Base-by-base conservation (phyloP, 1,140 invertebrate genomes). In the Hetaerina americana region DNA sequence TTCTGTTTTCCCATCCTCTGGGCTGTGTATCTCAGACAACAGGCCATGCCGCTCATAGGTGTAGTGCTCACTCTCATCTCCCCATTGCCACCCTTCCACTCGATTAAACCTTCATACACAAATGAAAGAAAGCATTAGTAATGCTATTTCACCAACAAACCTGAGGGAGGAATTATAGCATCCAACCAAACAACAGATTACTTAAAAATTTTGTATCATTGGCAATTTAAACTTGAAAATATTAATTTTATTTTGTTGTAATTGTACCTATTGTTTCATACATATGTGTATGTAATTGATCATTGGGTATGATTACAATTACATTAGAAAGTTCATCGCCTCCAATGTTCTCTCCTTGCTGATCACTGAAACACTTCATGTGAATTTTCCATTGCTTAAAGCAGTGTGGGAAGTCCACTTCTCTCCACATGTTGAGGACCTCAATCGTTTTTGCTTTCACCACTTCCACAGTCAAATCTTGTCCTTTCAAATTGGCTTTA, bases 31-130 rank as follows among this genome's bases (percentile, higher is more conserved):
- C 81, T 95, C 90, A 8, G 90, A 89, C 18, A 97, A 81, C 71
- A 94, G 83, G 0, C 94, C 94, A 73, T 93, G 90, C 0, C 89
- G 85, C 76, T 96, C 93, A 79, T 96, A 98, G 72, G 87, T 89
- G 77, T 94, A 94, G 66, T 89, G 89, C 77, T 97, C 91, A 75
- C 91, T 89, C 5, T 91, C 88, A 0, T 87, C 85, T 0, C 95
- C 95, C 90, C 95, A 96, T 76, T 89, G 89, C 94, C 95, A 97
- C 24, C 88, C 88, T 74, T 93, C 90, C n/a, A 97, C 87, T 70
- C 94, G 87, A 75, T 96, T 95, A 81, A 95, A 96, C 72, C 84
- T 82, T n/a, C n/a, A n/a, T n/a, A n/a, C n/a, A n/a, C n/a, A n/a
- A n/a, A n/a, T n/a, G n/a, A n/a, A n/a, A n/a, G n/a, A n/a, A n/a